Percentiles rank a stretch among this genome's conserved stretches.
Conservation (phyloP, 2,113 vertebrate genomes). For the Scophthalmus maximus region DNA sequence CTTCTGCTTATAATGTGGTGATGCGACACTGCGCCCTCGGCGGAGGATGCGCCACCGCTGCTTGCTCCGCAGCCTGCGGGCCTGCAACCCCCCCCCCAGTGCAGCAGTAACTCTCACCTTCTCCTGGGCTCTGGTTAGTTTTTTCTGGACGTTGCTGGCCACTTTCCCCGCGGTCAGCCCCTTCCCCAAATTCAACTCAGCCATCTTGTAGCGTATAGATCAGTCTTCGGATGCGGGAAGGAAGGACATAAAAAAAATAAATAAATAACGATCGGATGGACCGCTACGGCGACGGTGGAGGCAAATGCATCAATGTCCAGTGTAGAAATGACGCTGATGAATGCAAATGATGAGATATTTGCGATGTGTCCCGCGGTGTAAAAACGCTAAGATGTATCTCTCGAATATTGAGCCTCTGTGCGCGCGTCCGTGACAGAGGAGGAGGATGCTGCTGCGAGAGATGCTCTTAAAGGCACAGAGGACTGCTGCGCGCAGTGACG, state of each 20-base stretch:
- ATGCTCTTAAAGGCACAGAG: conserved; percentile 81
- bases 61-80: conserved; percentile 25
- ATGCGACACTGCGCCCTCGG: conserved; percentile 69
- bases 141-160: conserved; percentile 97
- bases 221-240: conserved; percentile 63
- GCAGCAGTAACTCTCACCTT: conserved; percentile 86
- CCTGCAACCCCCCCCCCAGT: conserved; percentile 4
- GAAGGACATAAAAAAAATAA: conserved; percentile 42
- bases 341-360: conserved; percentile 20
- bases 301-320: conserved; percentile 69
- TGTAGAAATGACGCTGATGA: conserved; percentile 23
- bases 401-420: conserved; percentile 57
- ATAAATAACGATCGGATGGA: conserved; percentile 62
- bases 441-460: conserved; percentile 66
- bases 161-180: conserved; percentile 96
- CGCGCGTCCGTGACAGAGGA: conserved; percentile 70
- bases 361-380: conserved; percentile 12
- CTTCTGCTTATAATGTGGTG: conserved; percentile 48
- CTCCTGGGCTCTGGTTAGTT: conserved; percentile 96
- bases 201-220: conserved; percentile 87
- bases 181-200: conserved; percentile 96
- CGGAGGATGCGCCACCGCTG: conserved; percentile 60
- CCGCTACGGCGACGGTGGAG: conserved; percentile 56
- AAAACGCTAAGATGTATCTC: conserved; percentile 49
- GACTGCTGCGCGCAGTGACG: neutral